Evolutionary conservation across 2,888 invertebrate species (phyloP), one percentile per base, ranked within the genome.

Genomic region (Ochlodes sylvanus): DNA sequence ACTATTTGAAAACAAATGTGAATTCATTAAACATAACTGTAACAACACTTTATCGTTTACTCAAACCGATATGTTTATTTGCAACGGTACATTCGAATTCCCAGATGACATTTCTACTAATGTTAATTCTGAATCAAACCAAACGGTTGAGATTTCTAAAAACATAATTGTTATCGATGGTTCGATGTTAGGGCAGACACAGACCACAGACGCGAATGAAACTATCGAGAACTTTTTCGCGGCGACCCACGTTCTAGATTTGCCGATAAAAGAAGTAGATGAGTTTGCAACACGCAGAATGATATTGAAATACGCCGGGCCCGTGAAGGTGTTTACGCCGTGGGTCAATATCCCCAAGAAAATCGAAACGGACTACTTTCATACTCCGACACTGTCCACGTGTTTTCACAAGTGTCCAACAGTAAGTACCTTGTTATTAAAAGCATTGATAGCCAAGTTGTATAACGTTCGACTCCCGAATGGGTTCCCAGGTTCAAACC

Each of bases 351-450:
- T 82, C 52, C 91, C 91, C 1, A 74, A 82, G 56, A 84, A 84
- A 55, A 71, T 85, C 5, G 79, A 72, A 3, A 80, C 84, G 0
- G 88, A 88, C 67, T 55, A 71, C 1, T 72, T 76, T 15, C 82
- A 90, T 63, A 19, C 0, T 15, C 90, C 92, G 0, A 86, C 87
- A 0, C 69, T 92, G 12, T 71, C 77, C 0, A 81, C 89, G 0
- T 92, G 92, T 62, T 91, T 74, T 62, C 92, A 92, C 67, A 88
- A 79, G 71, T 92, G 92, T 75, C 92, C 92, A 1, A 76, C 58
- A 72, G 91, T 91, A 78, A 79, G 77, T 75, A 42, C 15, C n/a
- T 15, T 41, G 32, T 50, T 5, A 34, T 3, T 61, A 14, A n/a
- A n/a, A n/a, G n/a, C n/a, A n/a, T n/a, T n/a, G n/a, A n/a, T n/a